Conservation (phyloP, 2,888 invertebrate species). For the Lutraria lutraria region DNA sequence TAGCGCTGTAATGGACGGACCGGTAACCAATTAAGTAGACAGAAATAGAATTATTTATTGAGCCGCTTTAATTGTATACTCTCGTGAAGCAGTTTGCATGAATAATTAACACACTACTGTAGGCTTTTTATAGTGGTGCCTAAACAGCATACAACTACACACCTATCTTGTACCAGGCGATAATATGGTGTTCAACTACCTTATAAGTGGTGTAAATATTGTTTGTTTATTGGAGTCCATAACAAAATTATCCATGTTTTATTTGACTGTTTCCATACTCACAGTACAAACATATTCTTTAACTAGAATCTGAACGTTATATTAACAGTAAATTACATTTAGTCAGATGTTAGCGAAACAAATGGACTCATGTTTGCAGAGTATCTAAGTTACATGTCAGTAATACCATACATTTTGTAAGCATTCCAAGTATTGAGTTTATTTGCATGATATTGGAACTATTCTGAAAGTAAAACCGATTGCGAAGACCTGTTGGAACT, state of each 20-base stretch:
- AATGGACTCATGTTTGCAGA: too few relatives aligned
- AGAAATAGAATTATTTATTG: slow-evolving; percentile 3
- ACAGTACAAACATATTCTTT: too few relatives aligned
- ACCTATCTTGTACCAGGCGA: background rate
- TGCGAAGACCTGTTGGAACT: background rate
- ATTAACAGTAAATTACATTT: too few relatives aligned
- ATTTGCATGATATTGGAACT: too few relatives aligned
- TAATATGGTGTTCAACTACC: background rate
- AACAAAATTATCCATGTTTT: background rate
- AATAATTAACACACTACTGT: background rate
- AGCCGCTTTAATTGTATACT: background rate
- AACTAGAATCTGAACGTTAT: too few relatives aligned
- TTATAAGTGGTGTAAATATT: background rate
- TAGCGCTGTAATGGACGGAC: background rate
- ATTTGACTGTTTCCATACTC: too few relatives aligned
- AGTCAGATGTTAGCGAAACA: too few relatives aligned
- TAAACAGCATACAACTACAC: background rate
- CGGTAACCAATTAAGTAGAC: background rate
- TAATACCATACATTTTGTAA: too few relatives aligned
- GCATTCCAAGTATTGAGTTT: too few relatives aligned
- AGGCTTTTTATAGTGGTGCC: background rate
- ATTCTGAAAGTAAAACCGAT: too few relatives aligned
- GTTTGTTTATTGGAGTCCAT: background rate
- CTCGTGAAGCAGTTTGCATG: background rate
- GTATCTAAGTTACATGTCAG: too few relatives aligned